Base-by-base conservation (phyloP, 2,113 vertebrate species). In the Hassar affinis region DNA sequence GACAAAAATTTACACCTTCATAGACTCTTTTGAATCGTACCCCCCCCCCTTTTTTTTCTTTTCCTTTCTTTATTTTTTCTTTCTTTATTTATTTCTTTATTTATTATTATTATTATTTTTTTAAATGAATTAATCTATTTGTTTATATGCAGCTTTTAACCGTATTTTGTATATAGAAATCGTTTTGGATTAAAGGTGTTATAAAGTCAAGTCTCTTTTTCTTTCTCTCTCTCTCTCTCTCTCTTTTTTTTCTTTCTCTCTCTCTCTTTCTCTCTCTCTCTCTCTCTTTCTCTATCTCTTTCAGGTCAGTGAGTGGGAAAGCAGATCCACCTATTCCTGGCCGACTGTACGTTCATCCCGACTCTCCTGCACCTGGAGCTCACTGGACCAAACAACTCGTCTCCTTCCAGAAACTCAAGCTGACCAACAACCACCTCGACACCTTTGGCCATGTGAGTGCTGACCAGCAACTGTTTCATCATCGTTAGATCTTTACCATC, bases 401-500 rank as follows among this genome's bases (percentile, higher is more conserved):
- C 61, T 99, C 98, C 66, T 99, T 99, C 88, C 98, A 99, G 91
- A 99, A 99, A 51, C 96, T 99, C 78, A 99, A 99, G 87, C 96
- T 99, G 85, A 99, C 98, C 89, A 99, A 99, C 90, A 99, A 99
- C 92, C 98, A 99, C 91, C 95, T 99, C 62, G 98, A 99, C 83
- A 97, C 98, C 0, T 99, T 99, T 78, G 98, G 98, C 80, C 97
- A 99, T 1, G 98, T 99, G 86, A 97, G 97, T 94, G 68, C 42
- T 74, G 74, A 78, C 1, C 68, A 47, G 6, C 4, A 17, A 1
- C 25, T 22, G 20, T 45, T 27, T 4, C 4, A 12, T 71, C 68
- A 71, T 22, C 0, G 3, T 68, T 38, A 68, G 6, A 68, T 7
- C 33, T 38, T 71, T 11, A 47, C 45, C 35, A 69, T 18, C 64